Evolutionary conservation across 2,888 invertebrate genomes (phyloP).

Genomic region (Lasius fuliginosus): DNA sequence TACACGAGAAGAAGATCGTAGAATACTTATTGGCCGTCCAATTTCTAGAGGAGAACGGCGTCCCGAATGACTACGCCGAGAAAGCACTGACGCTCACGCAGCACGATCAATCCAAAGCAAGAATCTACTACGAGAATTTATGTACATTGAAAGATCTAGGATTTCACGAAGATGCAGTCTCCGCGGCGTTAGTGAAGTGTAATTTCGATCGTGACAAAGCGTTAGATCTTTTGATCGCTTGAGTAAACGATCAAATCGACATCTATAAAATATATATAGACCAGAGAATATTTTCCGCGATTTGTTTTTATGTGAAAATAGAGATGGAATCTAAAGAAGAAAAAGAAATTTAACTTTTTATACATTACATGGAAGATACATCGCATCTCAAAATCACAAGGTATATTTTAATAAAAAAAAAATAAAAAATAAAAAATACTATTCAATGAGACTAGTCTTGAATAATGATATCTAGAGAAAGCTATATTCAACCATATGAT

Average conservation of each 20-base stretch:
- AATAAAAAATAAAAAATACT: constrained; percentile 19
- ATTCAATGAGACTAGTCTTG: constrained; percentile 41
- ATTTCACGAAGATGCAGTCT: constrained; percentile 92
- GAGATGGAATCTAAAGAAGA: not conserved
- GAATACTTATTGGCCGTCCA: constrained; percentile 92
- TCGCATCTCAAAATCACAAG: constrained; percentile 16
- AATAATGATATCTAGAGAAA: constrained; percentile 32
- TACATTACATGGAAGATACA: constrained; percentile 26
- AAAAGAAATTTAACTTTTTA: constrained; percentile 17
- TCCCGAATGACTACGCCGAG: constrained; percentile 86
- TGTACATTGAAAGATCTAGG: constrained; percentile 94
- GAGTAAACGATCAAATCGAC: not conserved
- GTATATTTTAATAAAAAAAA: constrained; percentile 46
- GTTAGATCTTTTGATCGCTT: constrained; percentile 92
- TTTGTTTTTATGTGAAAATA: constrained; percentile 14
- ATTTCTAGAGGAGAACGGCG: constrained; percentile 86
- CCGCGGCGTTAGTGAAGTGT: constrained; percentile 91
- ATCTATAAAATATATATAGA: not conserved
- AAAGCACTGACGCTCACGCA: constrained; percentile 86
- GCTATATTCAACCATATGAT: not conserved
- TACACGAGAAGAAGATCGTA: constrained; percentile 95
- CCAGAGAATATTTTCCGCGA: constrained; percentile 14
- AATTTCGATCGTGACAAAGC: constrained; percentile 95
- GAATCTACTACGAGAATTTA: constrained; percentile 87
- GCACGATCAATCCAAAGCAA: constrained; percentile 86